A percentile compares a stretch with the other conserved stretches of the same genome.
Conservation (phyloP, 2,888 invertebrate genomes). For the Dorcus parallelipipedus region DNA sequence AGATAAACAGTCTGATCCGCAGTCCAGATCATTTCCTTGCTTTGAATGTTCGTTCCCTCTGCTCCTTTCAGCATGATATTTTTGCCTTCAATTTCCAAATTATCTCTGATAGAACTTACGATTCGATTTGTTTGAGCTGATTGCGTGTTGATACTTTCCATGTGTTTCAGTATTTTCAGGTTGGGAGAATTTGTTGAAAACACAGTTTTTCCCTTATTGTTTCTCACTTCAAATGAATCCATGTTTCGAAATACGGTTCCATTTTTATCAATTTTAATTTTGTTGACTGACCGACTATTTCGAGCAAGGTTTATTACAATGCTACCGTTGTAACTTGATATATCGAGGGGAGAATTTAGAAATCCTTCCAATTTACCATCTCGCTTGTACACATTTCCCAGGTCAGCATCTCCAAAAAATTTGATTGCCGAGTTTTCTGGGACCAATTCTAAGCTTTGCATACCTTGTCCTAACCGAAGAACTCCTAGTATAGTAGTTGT, state of each 20-base stretch:
- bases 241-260: slow-evolving; percentile 69
- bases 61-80: slow-evolving; percentile 71
- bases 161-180: slow-evolving; percentile 67
- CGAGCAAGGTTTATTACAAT: slow-evolving; percentile 43
- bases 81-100: slow-evolving; percentile 61
- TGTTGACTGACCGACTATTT: slow-evolving; percentile 46
- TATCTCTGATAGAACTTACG: slow-evolving; percentile 67
- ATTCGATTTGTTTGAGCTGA: slow-evolving; percentile 69
- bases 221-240: slow-evolving; percentile 65
- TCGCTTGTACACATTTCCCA: slow-evolving; percentile 73
- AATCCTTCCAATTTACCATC: slow-evolving; percentile 66
- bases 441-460: slow-evolving; percentile 82
- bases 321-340: slow-evolving; percentile 46
- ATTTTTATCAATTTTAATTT: slow-evolving; percentile 59
- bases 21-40: slow-evolving; percentile 67
- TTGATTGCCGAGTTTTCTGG: slow-evolving; percentile 71
- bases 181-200: slow-evolving; percentile 75
- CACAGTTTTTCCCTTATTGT: slow-evolving; percentile 58
- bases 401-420: slow-evolving; percentile 72
- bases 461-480: slow-evolving; percentile 73
- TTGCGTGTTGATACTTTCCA: slow-evolving; percentile 62
- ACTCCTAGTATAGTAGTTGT: slow-evolving; percentile 81
- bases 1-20: slow-evolving; percentile 78
- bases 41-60: slow-evolving; percentile 73
- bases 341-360: slow-evolving; percentile 54